Conservation (phyloP, 2,888 invertebrate species). For the Dione juno region DNA sequence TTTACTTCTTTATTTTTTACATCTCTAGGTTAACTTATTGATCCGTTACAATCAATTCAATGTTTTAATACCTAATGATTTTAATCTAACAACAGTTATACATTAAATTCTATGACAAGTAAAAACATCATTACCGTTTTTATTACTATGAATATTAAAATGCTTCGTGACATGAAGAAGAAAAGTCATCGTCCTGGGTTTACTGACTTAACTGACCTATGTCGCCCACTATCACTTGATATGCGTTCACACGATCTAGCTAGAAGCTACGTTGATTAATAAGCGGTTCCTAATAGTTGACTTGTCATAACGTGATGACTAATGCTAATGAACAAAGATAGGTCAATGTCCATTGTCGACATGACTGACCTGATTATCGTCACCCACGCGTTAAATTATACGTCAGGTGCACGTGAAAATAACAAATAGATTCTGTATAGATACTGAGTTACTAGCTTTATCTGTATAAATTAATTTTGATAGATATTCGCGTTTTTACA, state of each 20-base stretch:
- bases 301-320: slow-evolving; percentile 25
- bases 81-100: neutral
- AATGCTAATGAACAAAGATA: slow-evolving; percentile 21
- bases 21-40: neutral
- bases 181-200: slow-evolving; percentile 33
- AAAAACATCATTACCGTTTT: neutral
- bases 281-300: slow-evolving; percentile 20
- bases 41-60: neutral
- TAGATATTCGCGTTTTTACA: too few relatives aligned
- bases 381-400: slow-evolving; percentile 25
- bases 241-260: slow-evolving; percentile 25
- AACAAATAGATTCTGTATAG: neutral
- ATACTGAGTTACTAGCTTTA: neutral
- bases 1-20: neutral
- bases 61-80: neutral
- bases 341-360: slow-evolving; percentile 28
- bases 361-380: slow-evolving; percentile 35
- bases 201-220: slow-evolving; percentile 35
- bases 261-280: slow-evolving; percentile 19
- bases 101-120: slow-evolving; percentile 4
- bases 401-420: slow-evolving; percentile 14
- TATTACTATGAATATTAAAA: slow-evolving; percentile 10
- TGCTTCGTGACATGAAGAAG: slow-evolving; percentile 1
- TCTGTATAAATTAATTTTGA: too few relatives aligned
- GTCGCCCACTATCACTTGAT: slow-evolving; percentile 30